These are phyloP conservation scores for Arctia plantaginis DNA, from an alignment of 2,888 invertebrate genomes.

Conservation along the genomic window DNA sequence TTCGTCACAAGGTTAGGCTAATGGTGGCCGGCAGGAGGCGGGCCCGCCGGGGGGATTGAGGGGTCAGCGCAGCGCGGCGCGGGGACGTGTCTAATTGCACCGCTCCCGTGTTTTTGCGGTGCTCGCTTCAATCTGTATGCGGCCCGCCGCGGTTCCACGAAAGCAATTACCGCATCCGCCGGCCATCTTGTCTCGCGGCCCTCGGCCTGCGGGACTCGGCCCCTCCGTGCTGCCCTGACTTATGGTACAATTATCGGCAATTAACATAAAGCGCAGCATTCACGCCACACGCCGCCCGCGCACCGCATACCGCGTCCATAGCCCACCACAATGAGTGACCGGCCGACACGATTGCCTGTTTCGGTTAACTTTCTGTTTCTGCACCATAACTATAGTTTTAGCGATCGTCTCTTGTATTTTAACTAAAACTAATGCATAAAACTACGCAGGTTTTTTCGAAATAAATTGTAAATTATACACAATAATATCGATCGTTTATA, in stretches of 20 bases:
- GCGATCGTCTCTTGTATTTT: neutral
- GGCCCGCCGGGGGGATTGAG: conserved; percentile 27
- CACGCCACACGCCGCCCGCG: conserved; percentile 21
- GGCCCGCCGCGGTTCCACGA: conserved; percentile 74
- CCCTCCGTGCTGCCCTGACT: conserved; percentile 39
- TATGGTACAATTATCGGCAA: conserved; percentile 72
- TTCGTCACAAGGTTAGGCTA: conserved; percentile 43
- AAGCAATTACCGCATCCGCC: conserved; percentile 82
- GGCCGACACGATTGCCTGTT: neutral
- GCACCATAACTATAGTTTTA: neutral
- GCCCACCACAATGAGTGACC: neutral
- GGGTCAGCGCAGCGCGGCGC: conserved; percentile 15
- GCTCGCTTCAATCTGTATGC: conserved; percentile 74
- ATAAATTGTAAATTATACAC: neutral
- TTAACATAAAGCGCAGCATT: conserved; percentile 65
- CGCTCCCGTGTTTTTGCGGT: conserved; percentile 67
- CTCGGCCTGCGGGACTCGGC: conserved; percentile 29
- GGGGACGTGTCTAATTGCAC: conserved; percentile 66
- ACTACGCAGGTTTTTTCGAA: neutral
- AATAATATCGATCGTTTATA: neutral
- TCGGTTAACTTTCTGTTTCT: neutral
- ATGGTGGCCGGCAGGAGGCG: conserved; percentile 41
- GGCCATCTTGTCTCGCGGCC: conserved; percentile 74
- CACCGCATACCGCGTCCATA: conserved; percentile 26
- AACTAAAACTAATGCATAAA: neutral